A percentile compares a stretch with the other conserved stretches of the same genome.
Evolutionary conservation across 2,113 vertebrate genomes (phyloP).

Genomic region (Rattus norvegicus): GRCr8 NC_086038.1:49520501-49521000

Average conservation of each 20-base stretch:
- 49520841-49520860: background rate
- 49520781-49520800: background rate
- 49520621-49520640: constrained; percentile 70
- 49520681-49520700: background rate
- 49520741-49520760: background rate
- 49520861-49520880: background rate
- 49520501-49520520: background rate
- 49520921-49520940: rapidly evolving
- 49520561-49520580: constrained; percentile 3
- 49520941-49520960: background rate
- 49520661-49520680: background rate
- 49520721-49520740: constrained; percentile 4
- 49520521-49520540: constrained; percentile 19
- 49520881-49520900: background rate
- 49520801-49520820: background rate
- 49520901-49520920: rapidly evolving
- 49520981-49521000: background rate
- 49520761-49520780: background rate
- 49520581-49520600: background rate
- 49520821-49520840: background rate
- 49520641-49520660: constrained; percentile 61
- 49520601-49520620: constrained; percentile 33
- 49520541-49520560: background rate
- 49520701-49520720: background rate
- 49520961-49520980: background rate